A percentile compares a stretch with the other conserved stretches of the same genome.
Evolutionary conservation across 92 coral and sea anemone genomes (phyloP).

Genomic region (Phenganax stokvisi): DNA sequence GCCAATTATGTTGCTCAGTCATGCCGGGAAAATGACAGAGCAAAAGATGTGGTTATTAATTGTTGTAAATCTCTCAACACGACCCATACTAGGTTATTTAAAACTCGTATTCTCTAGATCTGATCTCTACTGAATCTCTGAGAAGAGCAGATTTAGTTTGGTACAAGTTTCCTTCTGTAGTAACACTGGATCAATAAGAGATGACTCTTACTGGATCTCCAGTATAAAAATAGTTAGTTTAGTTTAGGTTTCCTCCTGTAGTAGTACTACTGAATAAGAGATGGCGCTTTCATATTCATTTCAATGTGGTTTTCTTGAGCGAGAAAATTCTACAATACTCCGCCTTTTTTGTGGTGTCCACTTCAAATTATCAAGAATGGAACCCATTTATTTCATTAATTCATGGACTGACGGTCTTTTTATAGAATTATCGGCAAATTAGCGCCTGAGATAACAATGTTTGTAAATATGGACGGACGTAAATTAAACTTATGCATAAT

Average conservation of each 20-base stretch:
- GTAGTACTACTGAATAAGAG: background rate
- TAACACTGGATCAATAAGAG: background rate
- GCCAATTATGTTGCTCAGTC: too few species aligned
- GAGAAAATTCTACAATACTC: background rate
- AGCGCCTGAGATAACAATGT: background rate
- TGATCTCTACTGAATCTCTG: too few species aligned
- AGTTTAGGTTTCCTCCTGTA: background rate
- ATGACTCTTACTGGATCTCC: too few species aligned
- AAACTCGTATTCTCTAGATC: too few species aligned
- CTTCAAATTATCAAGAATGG: background rate
- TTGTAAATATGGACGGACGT: background rate
- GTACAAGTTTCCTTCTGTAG: background rate
- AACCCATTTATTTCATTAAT: constrained; percentile 23
- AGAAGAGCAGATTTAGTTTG: too few species aligned
- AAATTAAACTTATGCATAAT: background rate
- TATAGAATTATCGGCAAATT: constrained; percentile 1
- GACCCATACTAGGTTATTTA: too few species aligned
- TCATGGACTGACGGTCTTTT: constrained; percentile 9
- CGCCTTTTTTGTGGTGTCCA: background rate
- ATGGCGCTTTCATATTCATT: background rate
- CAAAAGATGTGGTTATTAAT: too few species aligned
- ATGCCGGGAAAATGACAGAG: too few species aligned
- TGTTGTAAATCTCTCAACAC: too few species aligned
- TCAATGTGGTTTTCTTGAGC: constrained; percentile 5
- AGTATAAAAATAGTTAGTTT: too few species aligned